phyloP scores from a whole-genome alignment of 2,113 vertebrate genomes.

The Pangasianodon gigas region DNA sequence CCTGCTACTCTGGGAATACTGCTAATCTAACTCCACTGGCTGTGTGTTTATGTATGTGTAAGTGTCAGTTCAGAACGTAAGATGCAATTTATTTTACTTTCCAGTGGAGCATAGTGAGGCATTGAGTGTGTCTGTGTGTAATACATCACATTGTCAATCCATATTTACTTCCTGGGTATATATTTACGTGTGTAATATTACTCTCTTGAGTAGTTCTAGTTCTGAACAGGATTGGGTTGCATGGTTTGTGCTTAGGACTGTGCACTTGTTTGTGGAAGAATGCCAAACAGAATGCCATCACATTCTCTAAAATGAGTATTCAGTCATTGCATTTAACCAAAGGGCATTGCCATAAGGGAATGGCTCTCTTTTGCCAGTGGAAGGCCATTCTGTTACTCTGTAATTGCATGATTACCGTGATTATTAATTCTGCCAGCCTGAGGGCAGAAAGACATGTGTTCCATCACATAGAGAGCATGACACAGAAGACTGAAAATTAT shows the following conservation, averaged over 20 bases:
- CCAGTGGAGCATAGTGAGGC: neutral
- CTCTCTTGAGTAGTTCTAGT: neutral
- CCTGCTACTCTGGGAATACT: conserved; percentile 9
- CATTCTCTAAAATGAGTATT: neutral
- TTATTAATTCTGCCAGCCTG: conserved; percentile 67
- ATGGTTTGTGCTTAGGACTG: conserved; percentile 4
- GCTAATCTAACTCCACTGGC: neutral
- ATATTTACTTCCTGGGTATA: neutral
- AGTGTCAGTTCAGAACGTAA: neutral
- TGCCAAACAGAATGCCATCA: neutral
- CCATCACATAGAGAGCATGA: conserved; percentile 44
- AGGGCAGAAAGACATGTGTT: conserved; percentile 51
- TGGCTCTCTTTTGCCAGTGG: neutral
- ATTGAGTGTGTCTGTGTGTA: conserved; percentile 10
- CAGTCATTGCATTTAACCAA: neutral
- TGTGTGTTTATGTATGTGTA: conserved; percentile 1
- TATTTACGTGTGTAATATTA: neutral
- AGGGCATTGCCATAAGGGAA: neutral
- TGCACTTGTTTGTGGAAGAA: neutral
- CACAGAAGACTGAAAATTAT: conserved; percentile 52
- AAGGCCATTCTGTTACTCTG: conserved; percentile 52
- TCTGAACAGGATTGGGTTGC: neutral
- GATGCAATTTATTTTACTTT: neutral
- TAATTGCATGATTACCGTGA: conserved; percentile 66
- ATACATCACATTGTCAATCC: neutral